Evolutionary conservation across 2,797 vertebrate genomes (phyloP).

Genomic region (Sebastes iracundus): DNA sequence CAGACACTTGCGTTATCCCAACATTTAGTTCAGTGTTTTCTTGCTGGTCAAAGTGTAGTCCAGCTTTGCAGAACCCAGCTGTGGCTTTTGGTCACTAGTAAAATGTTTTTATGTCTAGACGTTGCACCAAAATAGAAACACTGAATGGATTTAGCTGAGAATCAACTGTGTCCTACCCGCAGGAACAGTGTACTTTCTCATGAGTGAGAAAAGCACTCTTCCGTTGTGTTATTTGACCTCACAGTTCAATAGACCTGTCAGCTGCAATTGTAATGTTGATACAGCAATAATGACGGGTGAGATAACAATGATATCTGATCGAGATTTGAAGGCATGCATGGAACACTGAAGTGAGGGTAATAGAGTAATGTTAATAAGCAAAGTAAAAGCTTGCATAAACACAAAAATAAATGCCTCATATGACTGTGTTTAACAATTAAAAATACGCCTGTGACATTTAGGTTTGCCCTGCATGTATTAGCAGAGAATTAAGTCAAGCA

Average conservation of each 20-base stretch:
- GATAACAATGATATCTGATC: conserved; percentile 39
- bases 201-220: conserved; percentile 40
- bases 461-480: neutral
- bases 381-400: neutral
- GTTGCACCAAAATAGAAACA: conserved; percentile 70
- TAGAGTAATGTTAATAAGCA: neutral
- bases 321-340: neutral
- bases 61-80: conserved; percentile 51
- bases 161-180: conserved; percentile 50
- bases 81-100: conserved; percentile 68
- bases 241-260: conserved; percentile 42
- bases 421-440: neutral
- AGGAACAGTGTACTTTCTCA: conserved; percentile 64
- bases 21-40: conserved; percentile 13
- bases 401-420: neutral
- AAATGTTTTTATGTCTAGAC: conserved; percentile 81
- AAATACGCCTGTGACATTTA: neutral
- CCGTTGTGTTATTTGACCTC: conserved; percentile 42
- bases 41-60: conserved; percentile 27
- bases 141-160: conserved; percentile 61
- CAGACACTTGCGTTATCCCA: conserved; percentile 34
- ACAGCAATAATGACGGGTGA: conserved; percentile 14
- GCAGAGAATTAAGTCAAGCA: neutral
- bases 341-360: neutral
- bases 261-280: conserved; percentile 32